Percentiles rank a stretch among this genome's conserved stretches.
Conservation (phyloP, 1,140 invertebrate species). For the Micrasema longulum region DNA sequence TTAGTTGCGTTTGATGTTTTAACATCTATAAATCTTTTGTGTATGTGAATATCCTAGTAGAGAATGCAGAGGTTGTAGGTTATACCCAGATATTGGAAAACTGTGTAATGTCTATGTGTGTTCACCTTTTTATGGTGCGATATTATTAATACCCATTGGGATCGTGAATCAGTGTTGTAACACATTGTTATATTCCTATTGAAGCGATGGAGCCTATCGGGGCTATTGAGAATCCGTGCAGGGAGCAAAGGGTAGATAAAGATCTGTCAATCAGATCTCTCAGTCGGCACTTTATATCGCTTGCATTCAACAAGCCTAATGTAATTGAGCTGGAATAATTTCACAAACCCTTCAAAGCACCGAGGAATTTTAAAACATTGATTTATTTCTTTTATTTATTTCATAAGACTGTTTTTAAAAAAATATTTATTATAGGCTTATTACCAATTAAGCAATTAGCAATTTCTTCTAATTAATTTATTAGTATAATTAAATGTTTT, state of each 20-base stretch:
- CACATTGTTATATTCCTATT: constrained; percentile 24
- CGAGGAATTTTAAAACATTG: no score
- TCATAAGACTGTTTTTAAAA: no score
- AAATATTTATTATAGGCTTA: no score
- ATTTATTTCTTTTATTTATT: no score
- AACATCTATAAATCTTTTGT: no score
- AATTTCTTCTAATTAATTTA: no score
- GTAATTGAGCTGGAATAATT: constrained; percentile 44
- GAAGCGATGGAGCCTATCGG: not conserved
- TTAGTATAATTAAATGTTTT: no score
- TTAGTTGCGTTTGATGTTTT: no score
- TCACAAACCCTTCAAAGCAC: constrained; percentile 44
- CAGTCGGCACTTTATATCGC: constrained; percentile 29
- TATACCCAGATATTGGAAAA: constrained; percentile 20
- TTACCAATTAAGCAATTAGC: no score
- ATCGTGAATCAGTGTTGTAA: constrained; percentile 13
- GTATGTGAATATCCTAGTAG: not conserved
- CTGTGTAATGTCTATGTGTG: constrained; percentile 4
- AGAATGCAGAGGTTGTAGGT: constrained; percentile 15
- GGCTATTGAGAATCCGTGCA: constrained; percentile 9
- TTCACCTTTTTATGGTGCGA: constrained; percentile 27
- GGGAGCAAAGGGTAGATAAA: constrained; percentile 51
- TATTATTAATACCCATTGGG: constrained; percentile 25
- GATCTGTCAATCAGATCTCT: constrained; percentile 49
- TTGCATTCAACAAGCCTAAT: constrained; percentile 37